Conservation (phyloP, 1,140 invertebrate species). For the Drosophila persimilis region DNA sequence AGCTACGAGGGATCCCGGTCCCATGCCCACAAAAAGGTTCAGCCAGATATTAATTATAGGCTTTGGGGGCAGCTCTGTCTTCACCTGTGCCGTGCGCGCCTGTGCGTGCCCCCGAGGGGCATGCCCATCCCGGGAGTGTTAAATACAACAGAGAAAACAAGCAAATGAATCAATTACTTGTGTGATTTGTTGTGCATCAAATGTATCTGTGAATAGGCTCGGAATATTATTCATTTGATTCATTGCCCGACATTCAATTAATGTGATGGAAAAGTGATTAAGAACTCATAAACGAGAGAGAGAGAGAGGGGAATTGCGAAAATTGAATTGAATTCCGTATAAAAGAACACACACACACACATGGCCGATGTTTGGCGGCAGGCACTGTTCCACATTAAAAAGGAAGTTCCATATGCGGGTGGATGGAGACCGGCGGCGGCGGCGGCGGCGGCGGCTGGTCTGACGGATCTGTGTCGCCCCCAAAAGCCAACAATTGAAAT, state of each 20-base stretch:
- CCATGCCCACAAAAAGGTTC: constrained; percentile 42
- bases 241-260: constrained; percentile 18
- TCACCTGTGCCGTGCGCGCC: constrained; percentile 20
- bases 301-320: not conserved
- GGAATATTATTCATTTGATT: constrained; percentile 9
- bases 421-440: not conserved
- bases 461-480: constrained; percentile 64
- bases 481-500: constrained; percentile 52
- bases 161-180: constrained; percentile 69
- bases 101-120: constrained; percentile 17
- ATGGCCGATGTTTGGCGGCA: not conserved
- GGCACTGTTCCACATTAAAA: constrained; percentile 56
- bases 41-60: constrained; percentile 71
- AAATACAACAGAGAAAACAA: constrained; percentile 16
- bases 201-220: constrained; percentile 7
- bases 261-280: constrained; percentile 38
- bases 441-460: not conserved
- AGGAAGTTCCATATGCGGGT: constrained; percentile 57
- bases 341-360: constrained; percentile 5
- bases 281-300: constrained; percentile 36
- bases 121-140: constrained; percentile 28
- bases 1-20: constrained; percentile 38
- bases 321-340: constrained; percentile 17
- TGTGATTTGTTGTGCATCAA: constrained; percentile 46
- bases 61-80: constrained; percentile 14